Percentiles rank a stretch among this genome's conserved stretches.
Evolutionary conservation across 2,797 vertebrate genomes (phyloP).

Genomic region (Anabacerthia variegaticeps): DNA sequence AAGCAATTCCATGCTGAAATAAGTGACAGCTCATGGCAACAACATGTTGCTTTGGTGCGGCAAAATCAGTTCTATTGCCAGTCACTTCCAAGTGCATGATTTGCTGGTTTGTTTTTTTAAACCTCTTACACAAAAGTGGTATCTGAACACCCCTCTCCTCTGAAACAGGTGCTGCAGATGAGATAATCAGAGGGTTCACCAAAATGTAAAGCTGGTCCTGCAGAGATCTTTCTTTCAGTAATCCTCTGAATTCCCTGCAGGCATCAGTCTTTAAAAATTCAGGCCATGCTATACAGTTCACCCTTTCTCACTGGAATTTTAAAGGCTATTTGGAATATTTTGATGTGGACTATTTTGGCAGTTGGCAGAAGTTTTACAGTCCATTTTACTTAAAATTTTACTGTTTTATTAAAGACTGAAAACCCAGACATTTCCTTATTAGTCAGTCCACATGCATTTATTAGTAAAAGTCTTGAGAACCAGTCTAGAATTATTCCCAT

Average conservation of each 20-base stretch:
- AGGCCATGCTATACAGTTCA: neutral
- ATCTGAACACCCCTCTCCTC: neutral
- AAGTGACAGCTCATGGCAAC: neutral
- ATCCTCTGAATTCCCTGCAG: conserved; percentile 13
- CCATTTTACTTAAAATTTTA: neutral
- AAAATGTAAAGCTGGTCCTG: neutral
- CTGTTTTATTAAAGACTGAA: neutral
- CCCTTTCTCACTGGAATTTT: neutral
- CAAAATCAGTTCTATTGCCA: neutral
- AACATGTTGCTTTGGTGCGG: neutral
- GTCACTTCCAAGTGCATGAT: neutral
- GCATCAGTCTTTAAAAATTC: neutral
- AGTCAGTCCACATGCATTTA: neutral
- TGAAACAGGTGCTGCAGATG: neutral
- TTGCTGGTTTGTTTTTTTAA: fast-evolving
- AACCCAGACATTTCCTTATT: neutral
- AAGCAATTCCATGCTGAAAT: neutral
- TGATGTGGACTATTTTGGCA: neutral
- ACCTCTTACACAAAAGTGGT: neutral
- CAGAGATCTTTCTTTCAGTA: neutral
- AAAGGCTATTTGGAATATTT: neutral
- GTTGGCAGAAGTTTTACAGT: neutral
- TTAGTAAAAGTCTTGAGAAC: neutral
- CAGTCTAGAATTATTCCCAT: neutral
- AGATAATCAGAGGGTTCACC: neutral